A percentile compares a stretch with the other conserved stretches of the same genome.
Evolutionary conservation across 2,113 vertebrate genomes (phyloP).

Genomic region (Danionella cerebrum): DNA sequence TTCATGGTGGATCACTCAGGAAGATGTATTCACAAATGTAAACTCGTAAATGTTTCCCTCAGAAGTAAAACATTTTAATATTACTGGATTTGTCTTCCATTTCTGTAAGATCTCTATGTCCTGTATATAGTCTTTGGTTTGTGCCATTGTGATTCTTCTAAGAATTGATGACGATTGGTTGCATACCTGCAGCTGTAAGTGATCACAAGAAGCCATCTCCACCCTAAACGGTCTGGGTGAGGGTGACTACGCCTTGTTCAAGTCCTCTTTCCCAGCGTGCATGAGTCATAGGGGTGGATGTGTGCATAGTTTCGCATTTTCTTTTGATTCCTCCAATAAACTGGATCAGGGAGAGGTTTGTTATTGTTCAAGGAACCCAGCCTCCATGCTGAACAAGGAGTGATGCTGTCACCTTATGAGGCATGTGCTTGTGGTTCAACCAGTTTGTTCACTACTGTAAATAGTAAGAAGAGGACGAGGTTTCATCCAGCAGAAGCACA

Average conservation of each 20-base stretch:
- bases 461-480: not conserved
- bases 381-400: constrained; percentile 1
- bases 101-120: too few species aligned
- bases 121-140: not conserved
- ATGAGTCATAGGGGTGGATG: constrained; percentile 33
- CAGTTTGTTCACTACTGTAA: constrained; percentile 50
- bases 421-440: constrained; percentile 41
- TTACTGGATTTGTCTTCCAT: too few species aligned
- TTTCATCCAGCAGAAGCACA: not conserved
- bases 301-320: not conserved
- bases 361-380: constrained; percentile 4
- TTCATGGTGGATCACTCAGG: too few species aligned
- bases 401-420: constrained; percentile 8
- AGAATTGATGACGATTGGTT: not conserved
- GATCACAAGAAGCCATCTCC: not conserved
- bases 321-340: not conserved
- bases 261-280: not conserved
- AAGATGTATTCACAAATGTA: too few species aligned
- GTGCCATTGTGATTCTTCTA: not conserved
- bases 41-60: too few species aligned
- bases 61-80: too few species aligned
- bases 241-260: not conserved
- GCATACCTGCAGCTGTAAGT: constrained; percentile 22
- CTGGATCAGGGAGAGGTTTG: not conserved
- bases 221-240: not conserved